Evolutionary conservation across 1,140 invertebrate genomes (phyloP).

Genomic region (Macrosteles quadrilineatus): DNA sequence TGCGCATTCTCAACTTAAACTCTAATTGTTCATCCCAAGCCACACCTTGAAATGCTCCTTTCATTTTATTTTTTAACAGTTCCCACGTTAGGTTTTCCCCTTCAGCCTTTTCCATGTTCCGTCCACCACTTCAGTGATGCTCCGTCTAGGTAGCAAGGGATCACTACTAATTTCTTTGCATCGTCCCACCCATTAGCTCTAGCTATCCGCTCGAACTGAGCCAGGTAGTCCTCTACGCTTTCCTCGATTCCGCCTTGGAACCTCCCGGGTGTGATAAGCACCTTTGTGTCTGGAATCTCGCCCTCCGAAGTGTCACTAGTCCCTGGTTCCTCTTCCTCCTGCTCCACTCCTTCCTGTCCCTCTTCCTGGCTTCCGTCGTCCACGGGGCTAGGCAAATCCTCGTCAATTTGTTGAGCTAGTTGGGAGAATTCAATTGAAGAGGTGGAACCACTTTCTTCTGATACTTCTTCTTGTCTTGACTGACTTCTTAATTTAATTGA

Average conservation of each 20-base stretch:
- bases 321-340: too few relatives aligned
- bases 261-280: neutral
- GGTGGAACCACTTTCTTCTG: too few relatives aligned
- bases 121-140: neutral
- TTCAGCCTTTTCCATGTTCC: neutral
- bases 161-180: neutral
- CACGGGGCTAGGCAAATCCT: too few relatives aligned
- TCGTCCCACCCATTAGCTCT: neutral
- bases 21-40: neutral
- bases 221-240: neutral
- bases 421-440: too few relatives aligned
- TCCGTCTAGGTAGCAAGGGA: constrained; percentile 6
- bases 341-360: too few relatives aligned
- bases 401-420: too few relatives aligned
- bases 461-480: too few relatives aligned
- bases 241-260: neutral
- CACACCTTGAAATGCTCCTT: neutral
- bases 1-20: neutral
- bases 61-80: neutral
- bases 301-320: too few relatives aligned
- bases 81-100: neutral
- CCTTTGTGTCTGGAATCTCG: too few relatives aligned
- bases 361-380: too few relatives aligned
- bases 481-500: too few relatives aligned
- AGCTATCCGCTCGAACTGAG: neutral